Conservation (phyloP, 2,113 vertebrate species). For the Tachysurus fulvidraco region DNA sequence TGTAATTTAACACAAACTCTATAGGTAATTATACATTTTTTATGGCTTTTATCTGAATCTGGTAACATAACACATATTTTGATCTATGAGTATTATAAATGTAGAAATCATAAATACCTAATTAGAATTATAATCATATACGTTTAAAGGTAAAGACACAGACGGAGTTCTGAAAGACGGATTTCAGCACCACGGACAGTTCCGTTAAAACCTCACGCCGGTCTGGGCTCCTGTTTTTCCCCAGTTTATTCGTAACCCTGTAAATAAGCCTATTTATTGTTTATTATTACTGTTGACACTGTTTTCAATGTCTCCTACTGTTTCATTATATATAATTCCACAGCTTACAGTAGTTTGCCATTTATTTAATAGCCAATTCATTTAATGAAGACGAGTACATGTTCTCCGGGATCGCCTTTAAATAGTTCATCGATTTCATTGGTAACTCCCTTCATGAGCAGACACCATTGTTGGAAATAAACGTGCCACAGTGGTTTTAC, state of each 20-base stretch:
- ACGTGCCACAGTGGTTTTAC: not conserved
- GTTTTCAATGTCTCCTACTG: not conserved
- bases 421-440: conserved; percentile 24
- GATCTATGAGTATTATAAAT: not conserved
- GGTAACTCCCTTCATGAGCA: not conserved
- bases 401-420: not conserved
- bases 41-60: not conserved
- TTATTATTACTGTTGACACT: not conserved
- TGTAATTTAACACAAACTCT: not conserved
- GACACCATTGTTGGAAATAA: not conserved
- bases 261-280: not conserved
- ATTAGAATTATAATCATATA: not conserved
- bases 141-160: not conserved
- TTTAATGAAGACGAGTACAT: not conserved
- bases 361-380: not conserved
- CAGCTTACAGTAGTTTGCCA: not conserved
- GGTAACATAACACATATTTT: not conserved
- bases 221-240: not conserved
- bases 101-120: not conserved
- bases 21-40: not conserved
- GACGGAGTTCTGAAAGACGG: not conserved
- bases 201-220: not conserved
- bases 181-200: conserved; percentile 49
- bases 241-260: not conserved
- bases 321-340: not conserved